phyloP scores from a whole-genome alignment of 2,113 vertebrate species.

The Pyxicephalus adspersus region DNA sequence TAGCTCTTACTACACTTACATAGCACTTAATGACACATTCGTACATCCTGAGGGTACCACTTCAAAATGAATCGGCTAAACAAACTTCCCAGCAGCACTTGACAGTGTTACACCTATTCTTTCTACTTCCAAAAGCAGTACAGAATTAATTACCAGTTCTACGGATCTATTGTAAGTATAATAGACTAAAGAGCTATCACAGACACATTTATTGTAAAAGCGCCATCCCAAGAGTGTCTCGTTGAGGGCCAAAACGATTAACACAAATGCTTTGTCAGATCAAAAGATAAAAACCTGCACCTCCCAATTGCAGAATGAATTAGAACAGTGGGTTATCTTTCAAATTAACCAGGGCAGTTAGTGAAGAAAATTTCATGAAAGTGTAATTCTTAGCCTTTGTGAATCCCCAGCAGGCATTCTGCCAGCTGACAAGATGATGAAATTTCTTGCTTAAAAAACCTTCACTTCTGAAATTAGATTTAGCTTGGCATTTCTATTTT shows the following conservation, averaged over 20 bases:
- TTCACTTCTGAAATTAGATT: constrained; percentile 85
- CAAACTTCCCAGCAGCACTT: constrained; percentile 85
- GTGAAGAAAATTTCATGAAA: constrained; percentile 88
- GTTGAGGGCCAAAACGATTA: constrained; percentile 86
- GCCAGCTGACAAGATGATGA: constrained; percentile 88
- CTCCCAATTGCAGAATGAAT: constrained; percentile 86
- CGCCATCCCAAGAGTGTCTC: constrained; percentile 87
- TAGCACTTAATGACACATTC: constrained; percentile 62
- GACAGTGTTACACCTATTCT: constrained; percentile 87
- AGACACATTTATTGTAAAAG: constrained; percentile 89
- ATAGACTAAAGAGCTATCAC: constrained; percentile 90
- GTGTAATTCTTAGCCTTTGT: constrained; percentile 89
- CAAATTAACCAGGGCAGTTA: constrained; percentile 90
- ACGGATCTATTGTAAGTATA: constrained; percentile 89
- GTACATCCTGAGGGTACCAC: constrained; percentile 72
- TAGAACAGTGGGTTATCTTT: constrained; percentile 90
- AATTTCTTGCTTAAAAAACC: constrained; percentile 88
- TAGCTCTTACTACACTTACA: constrained; percentile 35
- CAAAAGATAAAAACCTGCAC: constrained; percentile 84
- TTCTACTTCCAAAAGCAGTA: constrained; percentile 83
- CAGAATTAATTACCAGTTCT: constrained; percentile 90
- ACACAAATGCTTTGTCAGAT: constrained; percentile 89
- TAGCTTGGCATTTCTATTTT: constrained; percentile 80
- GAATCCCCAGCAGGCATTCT: constrained; percentile 88
- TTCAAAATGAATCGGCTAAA: constrained; percentile 84